phyloP scores from a whole-genome alignment of 2,113 vertebrate species.

The Porphyrio hochstetteri region DNA sequence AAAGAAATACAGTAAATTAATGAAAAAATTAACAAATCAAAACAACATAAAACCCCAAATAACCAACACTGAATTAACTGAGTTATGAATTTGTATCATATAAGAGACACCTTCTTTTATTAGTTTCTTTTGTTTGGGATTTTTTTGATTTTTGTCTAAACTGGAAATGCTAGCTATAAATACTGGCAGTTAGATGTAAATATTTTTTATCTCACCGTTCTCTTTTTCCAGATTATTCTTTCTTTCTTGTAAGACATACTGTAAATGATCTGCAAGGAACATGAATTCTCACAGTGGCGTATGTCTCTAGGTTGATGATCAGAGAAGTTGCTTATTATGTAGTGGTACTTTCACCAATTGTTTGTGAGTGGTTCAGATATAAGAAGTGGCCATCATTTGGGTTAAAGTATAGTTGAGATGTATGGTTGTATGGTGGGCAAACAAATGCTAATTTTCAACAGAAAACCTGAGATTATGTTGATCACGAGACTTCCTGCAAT shows the following conservation, averaged over 20 bases:
- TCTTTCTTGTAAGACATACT: neutral
- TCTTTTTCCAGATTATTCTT: neutral
- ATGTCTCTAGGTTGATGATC: neutral
- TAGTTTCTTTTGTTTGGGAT: neutral
- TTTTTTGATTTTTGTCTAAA: neutral
- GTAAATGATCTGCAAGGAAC: neutral
- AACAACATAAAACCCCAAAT: neutral
- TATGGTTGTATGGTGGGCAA: neutral
- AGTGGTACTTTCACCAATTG: neutral
- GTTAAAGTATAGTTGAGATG: neutral
- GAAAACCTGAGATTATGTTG: neutral
- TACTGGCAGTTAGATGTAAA: neutral
- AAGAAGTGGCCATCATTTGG: neutral
- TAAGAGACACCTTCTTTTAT: fast-evolving
- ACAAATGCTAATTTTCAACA: neutral
- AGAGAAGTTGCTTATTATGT: neutral
- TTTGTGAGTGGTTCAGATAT: neutral
- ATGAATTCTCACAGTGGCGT: neutral
- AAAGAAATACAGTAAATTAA: neutral
- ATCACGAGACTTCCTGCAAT: neutral
- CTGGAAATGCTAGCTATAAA: neutral
- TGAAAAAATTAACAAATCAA: neutral
- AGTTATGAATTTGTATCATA: neutral
- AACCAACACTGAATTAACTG: neutral
- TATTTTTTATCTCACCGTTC: neutral